Evolutionary conservation across 2,113 vertebrate species (phyloP), one percentile per base, ranked within the genome.

Genomic region (Anarrhichthys ocellatus): DNA sequence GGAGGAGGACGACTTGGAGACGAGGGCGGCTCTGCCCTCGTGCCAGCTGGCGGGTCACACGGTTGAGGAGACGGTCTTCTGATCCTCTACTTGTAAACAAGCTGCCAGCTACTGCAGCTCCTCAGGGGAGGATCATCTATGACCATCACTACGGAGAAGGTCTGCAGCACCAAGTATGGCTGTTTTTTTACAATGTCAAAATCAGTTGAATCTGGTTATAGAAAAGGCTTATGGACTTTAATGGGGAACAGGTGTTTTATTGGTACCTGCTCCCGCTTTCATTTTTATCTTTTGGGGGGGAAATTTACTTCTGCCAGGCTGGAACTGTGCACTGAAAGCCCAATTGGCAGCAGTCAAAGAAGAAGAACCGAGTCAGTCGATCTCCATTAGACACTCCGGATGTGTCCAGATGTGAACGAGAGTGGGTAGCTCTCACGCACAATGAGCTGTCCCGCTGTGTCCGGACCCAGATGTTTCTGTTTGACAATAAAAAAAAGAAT

Each of bases 11-110:
- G 86, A 78, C 72, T 14, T 46, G 20, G 82, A 91, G 1, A 61
- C 22, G 0, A 76, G 63, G 27, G 67, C n/a, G 1, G 4, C 44
- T 22, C 76, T 62, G 13, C 80, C 85, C 2, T 89, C 81, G 1
- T 5, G 83, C 40, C 58, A 81, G 8, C 91, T 92, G 29, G 38
- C 22, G 0, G 29, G 88, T 44, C 93, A 93, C 46, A 8, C 91
- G 3, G 88, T 96, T 7, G 95, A 96, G 64, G 97, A 97, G 91
- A 97, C 97, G 0, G 93, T 96, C 9, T 89, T 97, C 78, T 97
- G 93, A 96, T 22, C 27, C 17, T 38, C 5, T 2, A 68, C 24
- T n/a, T 11, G 18, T 27, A 66, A 56, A 9, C 64, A 52, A 54
- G 10, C 73, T 48, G 17, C 24, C 36, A 66, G 22, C 73, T 42